Evolutionary conservation across 2,888 invertebrate genomes (phyloP), one percentile per base, ranked within the genome.

Genomic region (Barypeithes pellucidus): DNA sequence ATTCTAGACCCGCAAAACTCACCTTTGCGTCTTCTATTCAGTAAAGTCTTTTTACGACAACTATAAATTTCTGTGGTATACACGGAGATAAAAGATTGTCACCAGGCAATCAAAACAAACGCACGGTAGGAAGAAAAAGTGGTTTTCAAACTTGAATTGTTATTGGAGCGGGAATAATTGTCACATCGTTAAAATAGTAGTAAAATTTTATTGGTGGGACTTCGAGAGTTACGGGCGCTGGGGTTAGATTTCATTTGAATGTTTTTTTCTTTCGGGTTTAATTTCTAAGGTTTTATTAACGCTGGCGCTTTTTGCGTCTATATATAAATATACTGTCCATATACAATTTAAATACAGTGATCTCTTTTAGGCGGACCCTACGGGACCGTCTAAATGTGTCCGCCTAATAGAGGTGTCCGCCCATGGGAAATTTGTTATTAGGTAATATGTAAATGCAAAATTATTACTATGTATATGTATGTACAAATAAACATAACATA

Each of bases 61-160:
- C 39, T 63, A 52, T 70, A 70, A 70, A 70, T 33, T 63, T 70
- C 57, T 69, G 61, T 39, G 60, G 47, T 68, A 39, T 36, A 16
- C 50, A 45, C 47, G 57, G 54, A 24, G 54, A 63, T 63, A 70
- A 65, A 70, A 70, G 45, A 63, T 70, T 69, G 69, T 69, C 69
- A 62, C 62, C 61, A 43, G 43, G 54, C 62, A 50, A 69, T 69
- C 69, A 69, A 69, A 69, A 69, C 69, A 69, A 16, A 50, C 20
- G 12, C 12, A 69, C 69, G 62, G 62, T 69, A 69, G 69, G 33
- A 62, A 69, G 62, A 69, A 69, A 68, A 69, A 69, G 69, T 41
- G 69, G 69, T 69, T 69, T 69, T 29, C 29, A 52, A 29, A 52
- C 52, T 52, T 69, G 62, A 69, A 69, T 69, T 62, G 69, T 69